phyloP scores from a whole-genome alignment of 1,140 invertebrate genomes.

The Drosophila miranda region DNA sequence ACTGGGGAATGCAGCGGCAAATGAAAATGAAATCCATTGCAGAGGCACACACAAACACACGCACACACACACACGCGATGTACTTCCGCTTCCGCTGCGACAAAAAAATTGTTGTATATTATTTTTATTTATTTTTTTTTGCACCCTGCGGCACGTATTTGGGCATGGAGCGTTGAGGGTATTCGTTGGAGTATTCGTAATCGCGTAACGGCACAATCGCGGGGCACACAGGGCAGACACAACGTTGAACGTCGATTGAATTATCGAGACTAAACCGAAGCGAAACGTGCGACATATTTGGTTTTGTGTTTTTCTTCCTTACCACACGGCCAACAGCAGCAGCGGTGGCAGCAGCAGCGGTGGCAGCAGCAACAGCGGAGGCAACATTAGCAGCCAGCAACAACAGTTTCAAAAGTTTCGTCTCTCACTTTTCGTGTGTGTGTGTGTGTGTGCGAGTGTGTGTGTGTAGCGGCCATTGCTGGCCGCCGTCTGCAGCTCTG shows the following conservation, averaged over 20 bases:
- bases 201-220: constrained; percentile 19
- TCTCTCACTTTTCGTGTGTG: constrained; percentile 35
- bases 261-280: constrained; percentile 78
- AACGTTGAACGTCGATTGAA: constrained; percentile 75
- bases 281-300: constrained; percentile 79
- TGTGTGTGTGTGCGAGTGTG: constrained; percentile 16
- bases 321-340: constrained; percentile 51
- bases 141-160: too few species aligned
- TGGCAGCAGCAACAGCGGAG: constrained; percentile 14
- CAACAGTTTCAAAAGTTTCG: constrained; percentile 49
- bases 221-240: constrained; percentile 20
- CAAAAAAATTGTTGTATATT: constrained; percentile 6
- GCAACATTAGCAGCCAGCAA: constrained; percentile 11
- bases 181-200: not conserved
- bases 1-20: not conserved
- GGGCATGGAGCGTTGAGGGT: too few species aligned
- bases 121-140: too few species aligned
- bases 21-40: constrained; percentile 30
- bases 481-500: constrained; percentile 25
- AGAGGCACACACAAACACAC: constrained; percentile 23
- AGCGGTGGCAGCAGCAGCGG: constrained; percentile 22
- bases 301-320: constrained; percentile 68
- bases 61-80: constrained; percentile 32
- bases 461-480: constrained; percentile 35
- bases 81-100: constrained; percentile 46